Evolutionary conservation across 2,888 invertebrate genomes (phyloP).

Genomic region (Frankliniella intonsa): DNA sequence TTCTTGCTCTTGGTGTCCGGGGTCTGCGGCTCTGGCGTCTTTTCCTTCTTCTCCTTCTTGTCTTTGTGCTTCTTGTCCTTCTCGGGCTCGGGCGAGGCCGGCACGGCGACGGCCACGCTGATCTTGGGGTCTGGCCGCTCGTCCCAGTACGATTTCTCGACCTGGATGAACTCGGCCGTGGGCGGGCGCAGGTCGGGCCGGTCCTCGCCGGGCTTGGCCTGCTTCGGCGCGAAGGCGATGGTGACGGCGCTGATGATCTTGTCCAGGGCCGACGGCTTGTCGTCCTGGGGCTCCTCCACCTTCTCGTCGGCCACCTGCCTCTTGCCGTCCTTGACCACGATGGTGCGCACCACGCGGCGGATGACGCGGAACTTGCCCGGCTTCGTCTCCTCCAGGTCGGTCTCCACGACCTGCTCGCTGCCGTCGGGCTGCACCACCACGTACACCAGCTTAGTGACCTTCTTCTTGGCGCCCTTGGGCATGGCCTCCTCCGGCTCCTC

Average conservation of each 20-base stretch:
- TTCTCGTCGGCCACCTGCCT: background rate
- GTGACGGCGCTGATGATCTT: background rate
- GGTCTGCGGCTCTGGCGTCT: background rate
- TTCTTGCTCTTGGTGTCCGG: background rate
- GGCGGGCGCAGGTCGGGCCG: background rate
- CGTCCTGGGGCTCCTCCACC: background rate
- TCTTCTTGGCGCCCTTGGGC: conserved; percentile 1
- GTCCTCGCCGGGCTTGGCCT: background rate
- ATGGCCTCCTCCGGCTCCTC: background rate
- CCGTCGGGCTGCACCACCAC: background rate
- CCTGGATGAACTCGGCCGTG: background rate
- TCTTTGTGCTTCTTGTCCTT: background rate
- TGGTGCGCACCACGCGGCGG: background rate
- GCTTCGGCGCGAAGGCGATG: background rate
- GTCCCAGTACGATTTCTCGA: background rate
- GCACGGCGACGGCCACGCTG: background rate
- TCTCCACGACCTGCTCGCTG: background rate
- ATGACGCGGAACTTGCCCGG: background rate
- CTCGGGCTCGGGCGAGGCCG: background rate
- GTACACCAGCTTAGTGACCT: background rate
- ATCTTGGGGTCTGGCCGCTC: background rate
- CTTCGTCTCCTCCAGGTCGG: background rate
- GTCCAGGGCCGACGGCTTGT: background rate
- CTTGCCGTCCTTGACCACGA: background rate
- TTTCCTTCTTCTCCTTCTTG: background rate